Conservation (phyloP, 1,140 invertebrate genomes). For the Caerostris darwini region DNA sequence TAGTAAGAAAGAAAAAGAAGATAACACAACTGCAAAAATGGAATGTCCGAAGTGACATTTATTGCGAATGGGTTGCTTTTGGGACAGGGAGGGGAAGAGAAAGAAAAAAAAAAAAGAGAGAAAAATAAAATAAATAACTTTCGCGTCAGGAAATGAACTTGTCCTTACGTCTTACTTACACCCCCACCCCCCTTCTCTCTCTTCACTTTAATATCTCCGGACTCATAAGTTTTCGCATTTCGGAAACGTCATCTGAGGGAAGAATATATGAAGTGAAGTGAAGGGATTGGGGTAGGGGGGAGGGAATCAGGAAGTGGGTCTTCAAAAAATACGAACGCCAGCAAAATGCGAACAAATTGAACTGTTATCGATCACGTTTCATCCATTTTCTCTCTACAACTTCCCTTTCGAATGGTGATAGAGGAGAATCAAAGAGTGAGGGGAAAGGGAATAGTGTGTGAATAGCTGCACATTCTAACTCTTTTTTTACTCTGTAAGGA, state of each 20-base stretch:
- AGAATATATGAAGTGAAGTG: not conserved
- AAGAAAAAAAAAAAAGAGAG: not conserved
- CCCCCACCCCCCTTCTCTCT: not conserved
- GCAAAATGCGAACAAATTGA: slow-evolving; percentile 58
- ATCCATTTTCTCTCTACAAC: slow-evolving; percentile 1
- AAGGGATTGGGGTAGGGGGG: not conserved
- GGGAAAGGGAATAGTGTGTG: not conserved
- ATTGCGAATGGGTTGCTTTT: slow-evolving; percentile 31
- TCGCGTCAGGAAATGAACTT: slow-evolving; percentile 52
- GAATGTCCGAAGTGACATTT: slow-evolving; percentile 45
- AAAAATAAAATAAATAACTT: slow-evolving; percentile 47
- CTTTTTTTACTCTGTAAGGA: too few species aligned
- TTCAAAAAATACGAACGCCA: slow-evolving; percentile 51
- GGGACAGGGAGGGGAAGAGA: not conserved
- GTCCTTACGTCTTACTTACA: slow-evolving; percentile 54
- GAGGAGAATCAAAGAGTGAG: not conserved
- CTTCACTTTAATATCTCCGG: slow-evolving; percentile 51
- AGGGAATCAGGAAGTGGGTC: slow-evolving; percentile 6
- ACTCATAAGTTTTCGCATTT: slow-evolving; percentile 59
- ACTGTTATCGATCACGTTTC: slow-evolving; percentile 55
- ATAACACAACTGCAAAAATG: not conserved
- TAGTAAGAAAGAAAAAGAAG: not conserved
- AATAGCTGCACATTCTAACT: not conserved
- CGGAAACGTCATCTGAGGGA: slow-evolving; percentile 16
- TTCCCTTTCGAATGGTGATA: slow-evolving; percentile 12